Conservation (phyloP, 1,140 invertebrate genomes). For the Drosophila sulfurigaster region DNA sequence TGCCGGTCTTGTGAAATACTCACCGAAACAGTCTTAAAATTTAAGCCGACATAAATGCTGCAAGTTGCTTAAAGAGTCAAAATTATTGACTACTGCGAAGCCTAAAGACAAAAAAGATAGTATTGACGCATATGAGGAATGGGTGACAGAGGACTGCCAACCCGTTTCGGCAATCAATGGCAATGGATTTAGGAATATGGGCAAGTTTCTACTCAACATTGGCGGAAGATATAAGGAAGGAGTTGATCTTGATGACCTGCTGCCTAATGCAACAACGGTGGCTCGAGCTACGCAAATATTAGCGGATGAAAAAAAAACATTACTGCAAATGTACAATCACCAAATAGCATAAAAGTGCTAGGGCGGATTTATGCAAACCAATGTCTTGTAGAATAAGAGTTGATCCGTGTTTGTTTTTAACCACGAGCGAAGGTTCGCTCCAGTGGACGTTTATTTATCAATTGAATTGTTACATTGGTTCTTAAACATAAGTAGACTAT, state of each 20-base stretch:
- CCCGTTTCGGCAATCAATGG: conserved; percentile 32
- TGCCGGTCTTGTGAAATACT: conserved; percentile 34
- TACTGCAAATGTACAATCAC: background rate
- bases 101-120: conserved; percentile 5
- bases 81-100: conserved; percentile 6
- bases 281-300: no score
- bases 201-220: background rate
- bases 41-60: conserved; percentile 23
- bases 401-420: no score
- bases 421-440: no score
- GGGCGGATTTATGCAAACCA: no score
- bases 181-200: conserved; percentile 16
- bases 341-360: no score
- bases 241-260: conserved; percentile 31
- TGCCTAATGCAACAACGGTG: conserved; percentile 23
- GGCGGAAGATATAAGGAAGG: conserved; percentile 12
- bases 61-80: conserved; percentile 21
- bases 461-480: no score
- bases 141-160: conserved; percentile 36
- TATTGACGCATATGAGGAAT: conserved; percentile 20
- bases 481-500: no score
- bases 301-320: no score
- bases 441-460: no score
- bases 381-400: no score
- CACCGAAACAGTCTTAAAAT: conserved; percentile 18